These are phyloP conservation scores for Brenthis ino DNA, from an alignment of 2,888 invertebrate genomes.

Conservation along the genomic window DNA sequence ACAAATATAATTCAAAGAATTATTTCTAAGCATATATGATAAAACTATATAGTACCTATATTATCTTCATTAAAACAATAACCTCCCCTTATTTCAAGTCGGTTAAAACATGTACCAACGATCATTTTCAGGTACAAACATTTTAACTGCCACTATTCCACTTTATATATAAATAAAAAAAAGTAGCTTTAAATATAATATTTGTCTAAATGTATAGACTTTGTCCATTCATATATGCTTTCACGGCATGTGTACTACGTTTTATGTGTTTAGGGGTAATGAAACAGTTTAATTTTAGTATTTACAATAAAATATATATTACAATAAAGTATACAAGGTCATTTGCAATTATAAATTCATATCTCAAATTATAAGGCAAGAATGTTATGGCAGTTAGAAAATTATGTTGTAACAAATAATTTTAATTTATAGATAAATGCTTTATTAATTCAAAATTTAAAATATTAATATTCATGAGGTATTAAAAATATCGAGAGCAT, in stretches of 20 bases:
- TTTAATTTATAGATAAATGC: conserved; percentile 7
- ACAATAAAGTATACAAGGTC: conserved; percentile 4
- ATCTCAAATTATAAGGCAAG: conserved; percentile 13
- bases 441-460: background rate
- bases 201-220: background rate
- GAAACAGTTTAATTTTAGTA: conserved; percentile 2
- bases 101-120: no score
- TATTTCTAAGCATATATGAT: no score
- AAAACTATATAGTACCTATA: no score
- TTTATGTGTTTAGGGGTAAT: background rate
- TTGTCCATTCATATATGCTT: background rate
- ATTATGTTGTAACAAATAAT: background rate
- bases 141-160: no score
- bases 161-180: no score
- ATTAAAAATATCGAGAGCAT: background rate
- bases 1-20: no score
- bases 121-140: no score
- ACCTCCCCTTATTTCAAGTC: no score
- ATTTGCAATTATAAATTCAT: background rate
- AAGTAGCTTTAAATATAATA: no score
- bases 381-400: conserved; percentile 10
- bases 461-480: background rate
- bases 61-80: no score
- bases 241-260: background rate
- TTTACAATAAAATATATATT: background rate